phyloP scores from a whole-genome alignment of 1,140 invertebrate species.

The Epicauta chinensis region DNA sequence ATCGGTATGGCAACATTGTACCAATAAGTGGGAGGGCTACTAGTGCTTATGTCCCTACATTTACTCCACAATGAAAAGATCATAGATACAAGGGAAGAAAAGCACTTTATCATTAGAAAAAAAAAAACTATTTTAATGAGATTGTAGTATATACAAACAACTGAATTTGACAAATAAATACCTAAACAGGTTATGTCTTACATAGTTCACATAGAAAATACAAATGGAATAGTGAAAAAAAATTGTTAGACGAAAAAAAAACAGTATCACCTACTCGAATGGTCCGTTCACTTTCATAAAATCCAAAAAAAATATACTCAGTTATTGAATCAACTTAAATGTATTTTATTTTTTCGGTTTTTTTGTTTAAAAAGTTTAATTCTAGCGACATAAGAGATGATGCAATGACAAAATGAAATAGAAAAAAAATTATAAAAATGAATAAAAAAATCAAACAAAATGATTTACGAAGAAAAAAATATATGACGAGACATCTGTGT shows the following conservation, averaged over 20 bases:
- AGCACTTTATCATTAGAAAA: slow-evolving; percentile 3
- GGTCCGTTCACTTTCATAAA: slow-evolving; percentile 15
- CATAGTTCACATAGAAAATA: slow-evolving; percentile 20
- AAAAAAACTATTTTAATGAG: slow-evolving; percentile 38
- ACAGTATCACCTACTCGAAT: slow-evolving; percentile 8
- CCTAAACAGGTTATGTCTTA: slow-evolving; percentile 17
- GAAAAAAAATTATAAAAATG: not conserved
- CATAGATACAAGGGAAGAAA: too few relatives aligned
- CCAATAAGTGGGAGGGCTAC: too few relatives aligned
- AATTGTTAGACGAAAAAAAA: slow-evolving; percentile 3
- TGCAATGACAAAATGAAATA: slow-evolving; percentile 14
- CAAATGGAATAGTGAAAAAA: slow-evolving; percentile 10
- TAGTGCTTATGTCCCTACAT: too few relatives aligned
- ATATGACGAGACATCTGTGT: too few relatives aligned
- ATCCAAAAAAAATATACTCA: slow-evolving; percentile 13
- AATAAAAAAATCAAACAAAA: slow-evolving; percentile 10
- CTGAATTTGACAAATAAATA: slow-evolving; percentile 25
- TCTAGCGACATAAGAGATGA: slow-evolving; percentile 6
- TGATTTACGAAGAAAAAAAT: slow-evolving; percentile 8
- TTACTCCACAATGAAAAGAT: too few relatives aligned
- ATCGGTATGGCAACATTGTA: too few relatives aligned
- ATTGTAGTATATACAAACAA: slow-evolving; percentile 36
- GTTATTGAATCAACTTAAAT: slow-evolving; percentile 1
- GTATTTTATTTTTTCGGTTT: slow-evolving; percentile 12
- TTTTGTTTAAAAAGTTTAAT: slow-evolving; percentile 8